Percentiles rank a stretch among this genome's conserved stretches.
Evolutionary conservation across 2,888 invertebrate species (phyloP).

Genomic region (Sclerodermus sp.): DNA sequence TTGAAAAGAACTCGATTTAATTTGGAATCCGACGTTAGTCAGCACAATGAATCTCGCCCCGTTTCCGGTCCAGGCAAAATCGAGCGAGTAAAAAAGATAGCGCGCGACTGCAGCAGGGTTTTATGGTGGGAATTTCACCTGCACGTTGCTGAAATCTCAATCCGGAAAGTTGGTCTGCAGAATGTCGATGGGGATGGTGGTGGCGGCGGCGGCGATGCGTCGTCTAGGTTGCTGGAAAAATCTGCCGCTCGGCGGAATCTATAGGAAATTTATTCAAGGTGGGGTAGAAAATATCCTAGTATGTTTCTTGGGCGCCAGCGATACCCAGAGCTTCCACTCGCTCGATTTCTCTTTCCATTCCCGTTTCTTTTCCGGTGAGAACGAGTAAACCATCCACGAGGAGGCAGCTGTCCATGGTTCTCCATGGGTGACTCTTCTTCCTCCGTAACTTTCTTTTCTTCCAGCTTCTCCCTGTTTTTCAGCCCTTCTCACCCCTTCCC

Average conservation of each 20-base stretch:
- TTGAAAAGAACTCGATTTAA: no score
- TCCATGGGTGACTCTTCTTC: background rate
- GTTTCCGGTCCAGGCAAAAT: no score
- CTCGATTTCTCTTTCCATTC: conserved; percentile 22
- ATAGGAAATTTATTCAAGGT: conserved; percentile 4
- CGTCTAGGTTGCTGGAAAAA: no score
- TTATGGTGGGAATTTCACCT: background rate
- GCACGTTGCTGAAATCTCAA: background rate
- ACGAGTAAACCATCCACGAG: conserved; percentile 20
- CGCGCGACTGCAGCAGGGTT: no score
- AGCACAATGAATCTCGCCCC: no score
- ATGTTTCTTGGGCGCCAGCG: conserved; percentile 17
- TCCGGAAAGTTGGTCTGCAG: conserved; percentile 1
- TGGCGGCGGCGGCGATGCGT: background rate
- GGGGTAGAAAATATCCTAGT: conserved; percentile 15
- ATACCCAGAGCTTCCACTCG: conserved; percentile 20
- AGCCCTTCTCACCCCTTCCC: no score
- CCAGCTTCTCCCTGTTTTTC: no score
- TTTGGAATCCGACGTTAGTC: no score
- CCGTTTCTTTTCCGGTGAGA: conserved; percentile 10
- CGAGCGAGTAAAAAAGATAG: no score
- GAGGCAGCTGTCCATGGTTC: conserved; percentile 15
- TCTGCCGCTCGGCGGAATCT: background rate
- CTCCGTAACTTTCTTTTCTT: background rate
- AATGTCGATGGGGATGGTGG: background rate